Conservation (phyloP, 2,113 vertebrate genomes). For the Nycticryphes semicollaris region DNA sequence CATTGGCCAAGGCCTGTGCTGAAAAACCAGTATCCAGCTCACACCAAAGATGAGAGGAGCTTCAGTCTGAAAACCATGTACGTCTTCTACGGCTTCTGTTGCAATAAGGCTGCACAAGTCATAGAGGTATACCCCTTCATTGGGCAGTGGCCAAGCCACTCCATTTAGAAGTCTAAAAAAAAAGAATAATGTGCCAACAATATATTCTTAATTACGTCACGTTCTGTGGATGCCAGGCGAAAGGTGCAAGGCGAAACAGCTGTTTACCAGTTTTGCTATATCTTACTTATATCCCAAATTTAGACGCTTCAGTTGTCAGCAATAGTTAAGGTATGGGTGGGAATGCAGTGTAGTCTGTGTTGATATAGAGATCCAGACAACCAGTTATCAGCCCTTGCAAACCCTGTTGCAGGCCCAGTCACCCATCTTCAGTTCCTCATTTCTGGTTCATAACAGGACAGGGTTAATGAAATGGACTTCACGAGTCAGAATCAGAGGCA, state of each 20-base stretch:
- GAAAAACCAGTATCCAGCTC: not conserved
- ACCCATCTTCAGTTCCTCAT: not conserved
- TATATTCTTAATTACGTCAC: not conserved
- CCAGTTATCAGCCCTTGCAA: not conserved
- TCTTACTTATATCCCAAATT: not conserved
- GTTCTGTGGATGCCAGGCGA: not conserved
- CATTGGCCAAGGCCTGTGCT: not conserved
- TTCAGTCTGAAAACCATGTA: not conserved
- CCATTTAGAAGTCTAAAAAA: not conserved
- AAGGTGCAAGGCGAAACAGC: not conserved
- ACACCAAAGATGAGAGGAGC: not conserved
- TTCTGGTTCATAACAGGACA: not conserved
- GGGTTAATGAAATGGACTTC: not conserved
- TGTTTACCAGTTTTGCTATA: not conserved
- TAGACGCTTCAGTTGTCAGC: not conserved
- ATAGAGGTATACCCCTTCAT: fast-evolving
- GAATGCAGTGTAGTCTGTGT: not conserved
- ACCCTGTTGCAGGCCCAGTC: not conserved
- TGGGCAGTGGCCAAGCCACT: not conserved
- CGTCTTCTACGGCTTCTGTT: not conserved
- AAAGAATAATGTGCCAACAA: not conserved
- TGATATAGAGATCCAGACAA: not conserved
- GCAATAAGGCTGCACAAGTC: not conserved
- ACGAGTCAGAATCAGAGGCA: not conserved
- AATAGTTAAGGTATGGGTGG: not conserved